Base-by-base conservation (phyloP, 2,888 invertebrate species). In the Nomada fabriciana region DNA sequence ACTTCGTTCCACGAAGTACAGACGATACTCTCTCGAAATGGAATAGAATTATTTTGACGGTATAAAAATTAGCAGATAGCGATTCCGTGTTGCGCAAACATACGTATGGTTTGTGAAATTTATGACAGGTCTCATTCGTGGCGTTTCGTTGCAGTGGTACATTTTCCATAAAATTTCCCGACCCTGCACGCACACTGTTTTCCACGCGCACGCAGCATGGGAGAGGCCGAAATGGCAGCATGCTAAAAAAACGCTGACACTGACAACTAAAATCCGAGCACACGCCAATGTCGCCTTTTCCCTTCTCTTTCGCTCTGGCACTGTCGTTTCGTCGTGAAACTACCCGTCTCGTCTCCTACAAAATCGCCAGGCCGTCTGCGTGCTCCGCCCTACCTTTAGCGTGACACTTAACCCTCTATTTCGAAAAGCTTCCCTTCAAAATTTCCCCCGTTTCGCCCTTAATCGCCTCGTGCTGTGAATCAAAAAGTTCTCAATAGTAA, bases 201-300 rank as follows among this genome's bases (percentile, higher is more conserved):
- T 75, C n/a, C 57, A 69, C 78, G 72, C 69, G 65, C 75, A 78
- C 82, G 77, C 76, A 78, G 68, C 74, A 52, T 63, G 65, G 76
- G 77, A 86, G 88, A 86, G 72, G 88, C 82, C 86, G 88, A 88
- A 88, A 88, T 79, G 77, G 88, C 88, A 84, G 83, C 87, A 84
- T 87, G 85, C 79, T 85, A 83, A 88, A 88, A 88, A 85, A 85
- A 36, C 74, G 88, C 88, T 88, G 88, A 88, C 88, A 86, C 86
- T 78, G 83, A 81, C 88, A 88, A 84, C 86, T 81, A 86, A 88
- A 82, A 82, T 69, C 74, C 79, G 74, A 52, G 76, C 76, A 80
- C 78, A 72, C 81, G 71, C 43, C 65, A 75, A 71, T 80, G 76
- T 76, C 63, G 64, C 83, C 60, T 76, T 73, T 71, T 72, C 52